Evolutionary conservation across 1,140 invertebrate species (phyloP).

Genomic region (Drosophila rhopaloa): DNA sequence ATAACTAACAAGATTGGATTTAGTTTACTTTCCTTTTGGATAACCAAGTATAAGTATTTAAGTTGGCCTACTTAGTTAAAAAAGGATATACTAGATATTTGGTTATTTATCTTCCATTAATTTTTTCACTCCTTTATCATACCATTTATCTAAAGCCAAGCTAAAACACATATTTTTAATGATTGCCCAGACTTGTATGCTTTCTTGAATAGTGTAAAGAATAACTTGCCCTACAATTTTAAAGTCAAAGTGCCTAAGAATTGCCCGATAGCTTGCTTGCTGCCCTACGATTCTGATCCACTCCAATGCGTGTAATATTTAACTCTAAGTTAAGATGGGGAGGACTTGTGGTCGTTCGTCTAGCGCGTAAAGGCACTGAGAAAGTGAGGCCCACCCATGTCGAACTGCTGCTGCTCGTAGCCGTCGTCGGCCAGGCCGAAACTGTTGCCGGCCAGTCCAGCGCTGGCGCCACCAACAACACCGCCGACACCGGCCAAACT

Average conservation of each 20-base stretch:
- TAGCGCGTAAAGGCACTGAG: conserved; percentile 82
- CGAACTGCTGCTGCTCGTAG: conserved; percentile 77
- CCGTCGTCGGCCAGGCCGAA: conserved; percentile 58
- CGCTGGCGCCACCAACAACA: neutral
- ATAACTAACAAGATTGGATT: too few species aligned
- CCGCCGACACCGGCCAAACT: conserved; percentile 42
- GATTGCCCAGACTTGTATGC: too few species aligned
- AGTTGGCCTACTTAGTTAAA: neutral
- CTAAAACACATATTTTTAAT: too few species aligned
- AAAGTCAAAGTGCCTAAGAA: neutral
- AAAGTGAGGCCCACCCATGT: conserved; percentile 81
- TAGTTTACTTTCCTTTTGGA: too few species aligned
- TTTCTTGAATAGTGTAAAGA: neutral
- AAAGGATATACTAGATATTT: neutral
- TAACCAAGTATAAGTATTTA: neutral
- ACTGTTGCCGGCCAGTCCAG: neutral
- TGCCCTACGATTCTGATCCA: neutral
- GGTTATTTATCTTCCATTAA: too few species aligned
- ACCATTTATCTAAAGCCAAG: too few species aligned
- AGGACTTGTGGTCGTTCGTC: conserved; percentile 1
- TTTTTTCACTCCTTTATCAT: too few species aligned
- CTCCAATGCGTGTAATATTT: neutral
- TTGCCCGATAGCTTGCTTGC: neutral
- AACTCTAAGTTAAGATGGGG: neutral
- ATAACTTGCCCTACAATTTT: neutral